These are phyloP conservation scores for Arctopsyche grandis DNA, from an alignment of 1,140 invertebrate species.

Conservation along the genomic window DNA sequence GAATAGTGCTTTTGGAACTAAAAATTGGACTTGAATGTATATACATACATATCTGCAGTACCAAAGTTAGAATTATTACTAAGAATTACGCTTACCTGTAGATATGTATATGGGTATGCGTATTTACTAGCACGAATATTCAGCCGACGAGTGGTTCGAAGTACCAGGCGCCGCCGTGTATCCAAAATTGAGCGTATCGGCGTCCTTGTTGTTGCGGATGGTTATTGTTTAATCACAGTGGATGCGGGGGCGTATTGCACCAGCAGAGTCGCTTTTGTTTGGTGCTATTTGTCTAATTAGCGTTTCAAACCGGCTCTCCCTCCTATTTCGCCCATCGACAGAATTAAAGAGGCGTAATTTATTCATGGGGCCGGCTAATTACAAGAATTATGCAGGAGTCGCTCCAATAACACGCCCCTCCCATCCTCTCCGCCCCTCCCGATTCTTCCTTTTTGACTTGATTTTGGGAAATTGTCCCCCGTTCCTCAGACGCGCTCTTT, in stretches of 20 bases:
- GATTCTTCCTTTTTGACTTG: conserved; percentile 17
- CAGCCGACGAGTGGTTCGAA: too few relatives aligned
- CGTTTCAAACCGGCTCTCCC: conserved; percentile 11
- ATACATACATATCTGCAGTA: too few relatives aligned
- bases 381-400: conserved; percentile 42
- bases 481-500: neutral
- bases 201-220: neutral
- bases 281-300: conserved; percentile 45
- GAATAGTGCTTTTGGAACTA: too few relatives aligned
- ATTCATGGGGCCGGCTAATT: conserved; percentile 45
- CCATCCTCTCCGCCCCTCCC: neutral
- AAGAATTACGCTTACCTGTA: too few relatives aligned
- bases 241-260: neutral
- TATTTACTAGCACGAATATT: too few relatives aligned
- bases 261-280: conserved; percentile 37
- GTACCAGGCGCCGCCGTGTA: neutral
- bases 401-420: conserved; percentile 28
- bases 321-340: conserved; percentile 4
- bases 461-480: conserved; percentile 11
- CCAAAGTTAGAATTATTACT: too few relatives aligned
- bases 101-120: too few relatives aligned
- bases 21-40: too few relatives aligned
- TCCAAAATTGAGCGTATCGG: neutral
- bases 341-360: conserved; percentile 49
- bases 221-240: neutral